A percentile compares a stretch with the other conserved stretches of the same genome.
Evolutionary conservation across 2,113 vertebrate genomes (phyloP).

Genomic region (Chloroceryle aenea): DNA sequence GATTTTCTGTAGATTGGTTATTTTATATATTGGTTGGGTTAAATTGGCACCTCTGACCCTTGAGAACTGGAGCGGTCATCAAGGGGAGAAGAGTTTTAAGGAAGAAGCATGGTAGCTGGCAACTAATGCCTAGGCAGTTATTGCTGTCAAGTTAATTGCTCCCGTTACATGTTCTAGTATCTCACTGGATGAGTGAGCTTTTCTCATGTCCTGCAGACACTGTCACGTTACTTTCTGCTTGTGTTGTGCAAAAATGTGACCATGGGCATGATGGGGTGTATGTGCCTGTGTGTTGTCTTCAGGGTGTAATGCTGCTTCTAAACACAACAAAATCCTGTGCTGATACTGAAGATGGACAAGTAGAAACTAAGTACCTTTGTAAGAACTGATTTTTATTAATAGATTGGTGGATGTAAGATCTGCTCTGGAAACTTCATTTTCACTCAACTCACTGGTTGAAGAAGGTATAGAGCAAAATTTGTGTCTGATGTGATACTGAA

Average conservation of each 20-base stretch:
- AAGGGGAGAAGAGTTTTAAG: not conserved
- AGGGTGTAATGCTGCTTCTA: not conserved
- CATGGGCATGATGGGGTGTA: too few relatives aligned
- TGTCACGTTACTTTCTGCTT: not conserved
- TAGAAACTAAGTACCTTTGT: not conserved
- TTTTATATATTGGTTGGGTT: too few relatives aligned
- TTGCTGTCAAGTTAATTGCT: not conserved
- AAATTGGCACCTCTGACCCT: not conserved
- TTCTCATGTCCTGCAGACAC: accelerated
- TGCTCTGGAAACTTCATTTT: not conserved
- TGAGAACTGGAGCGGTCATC: not conserved
- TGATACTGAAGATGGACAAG: not conserved
- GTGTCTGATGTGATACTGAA: not conserved
- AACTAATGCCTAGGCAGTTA: not conserved
- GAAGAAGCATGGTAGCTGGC: not conserved
- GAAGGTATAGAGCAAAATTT: not conserved
- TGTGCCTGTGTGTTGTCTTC: accelerated
- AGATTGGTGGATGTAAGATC: not conserved
- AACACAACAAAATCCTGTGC: not conserved
- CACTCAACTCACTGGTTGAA: not conserved
- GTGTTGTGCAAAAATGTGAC: accelerated
- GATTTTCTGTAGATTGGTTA: not conserved
- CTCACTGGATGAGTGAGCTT: not conserved
- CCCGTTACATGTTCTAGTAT: not conserved
- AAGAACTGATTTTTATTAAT: not conserved